Base-by-base conservation (phyloP, 2,113 vertebrate species). In the Dicentrarchus labrax region DNA sequence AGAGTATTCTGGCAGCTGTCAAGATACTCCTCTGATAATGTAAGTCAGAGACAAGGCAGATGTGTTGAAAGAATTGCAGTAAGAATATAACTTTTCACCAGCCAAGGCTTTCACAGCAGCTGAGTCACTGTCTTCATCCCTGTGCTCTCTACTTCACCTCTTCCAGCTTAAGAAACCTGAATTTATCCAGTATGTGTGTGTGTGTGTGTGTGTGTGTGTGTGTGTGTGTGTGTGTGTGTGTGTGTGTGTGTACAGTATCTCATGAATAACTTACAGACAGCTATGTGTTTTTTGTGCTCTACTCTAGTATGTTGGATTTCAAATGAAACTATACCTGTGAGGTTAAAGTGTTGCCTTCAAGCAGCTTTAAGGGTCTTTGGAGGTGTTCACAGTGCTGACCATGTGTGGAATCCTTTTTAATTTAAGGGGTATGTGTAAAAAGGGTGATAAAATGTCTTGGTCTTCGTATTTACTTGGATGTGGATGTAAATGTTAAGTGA, bases 1-100 rank as follows among this genome's bases (percentile, higher is more conserved):
- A 51, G 86, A 77, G 92, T 80, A 73, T 88, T 90, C 78, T 92
- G 90, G 86, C 78, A 91, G 82, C 86, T 92, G 85, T 88, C 88
- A 88, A 89, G 89, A 86, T 85, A 47, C 56, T 68, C 69, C 61
- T 78, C 64, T 88, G 84, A 86, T 88, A 85, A 85, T 82, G 70
- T 71, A 79, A 85, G 78, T 69, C 78, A 50, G 70, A 36, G 85
- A 90, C 74, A 62, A 85, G 70, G 68, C 80, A 83, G 78, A 93
- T 75, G 60, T 84, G 83, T 82, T 88, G 86, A 91, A 88, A 85
- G 90, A 74, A 67, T 24, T 83, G 88, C 72, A 61, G 74, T 84
- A 87, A 92, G 65, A 87, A 90, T 86, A 90, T 78, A 84, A 82
- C 84, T 85, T 86, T 85, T 92, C 82, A 77, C 75, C 43, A 43